These are phyloP conservation scores for Ophion costatus DNA, from an alignment of 2,888 invertebrate species.

Conservation along the genomic window DNA sequence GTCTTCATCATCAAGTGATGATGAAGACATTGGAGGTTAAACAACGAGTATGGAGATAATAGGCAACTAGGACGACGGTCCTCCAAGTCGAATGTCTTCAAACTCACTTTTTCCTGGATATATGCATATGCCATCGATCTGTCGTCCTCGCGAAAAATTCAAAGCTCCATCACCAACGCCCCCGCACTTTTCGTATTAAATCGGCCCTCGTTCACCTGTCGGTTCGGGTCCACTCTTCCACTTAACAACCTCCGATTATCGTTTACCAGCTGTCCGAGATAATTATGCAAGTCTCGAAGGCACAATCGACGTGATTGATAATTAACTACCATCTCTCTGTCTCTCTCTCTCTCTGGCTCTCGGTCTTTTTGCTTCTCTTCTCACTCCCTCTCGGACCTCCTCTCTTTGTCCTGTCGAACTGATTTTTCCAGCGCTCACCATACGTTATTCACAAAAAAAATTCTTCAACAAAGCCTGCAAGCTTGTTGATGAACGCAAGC, in stretches of 20 bases:
- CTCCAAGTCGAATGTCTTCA: not conserved
- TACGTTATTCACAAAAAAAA: constrained; percentile 14
- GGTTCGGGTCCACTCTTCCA: constrained; percentile 56
- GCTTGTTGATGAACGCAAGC: too few species aligned
- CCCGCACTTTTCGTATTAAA: constrained; percentile 51
- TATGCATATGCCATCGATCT: constrained; percentile 63
- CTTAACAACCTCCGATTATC: constrained; percentile 68
- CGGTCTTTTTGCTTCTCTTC: not conserved
- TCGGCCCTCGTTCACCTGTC: constrained; percentile 68
- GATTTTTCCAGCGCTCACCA: constrained; percentile 3
- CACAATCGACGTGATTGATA: constrained; percentile 64
- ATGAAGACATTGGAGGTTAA: not conserved
- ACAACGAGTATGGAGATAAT: too few species aligned
- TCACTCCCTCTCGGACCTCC: not conserved
- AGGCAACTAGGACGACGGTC: not conserved
- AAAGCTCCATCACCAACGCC: constrained; percentile 36
- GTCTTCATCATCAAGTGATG: not conserved
- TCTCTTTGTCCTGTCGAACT: constrained; percentile 17
- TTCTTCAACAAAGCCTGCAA: not conserved
- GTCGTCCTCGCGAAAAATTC: constrained; percentile 57
- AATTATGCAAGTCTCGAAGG: constrained; percentile 63
- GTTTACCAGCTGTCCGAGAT: constrained; percentile 68
- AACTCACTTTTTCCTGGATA: not conserved
- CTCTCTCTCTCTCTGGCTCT: constrained; percentile 16
- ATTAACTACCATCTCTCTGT: constrained; percentile 47